A percentile compares a stretch with the other conserved stretches of the same genome.
phyloP scores from a whole-genome alignment of 2,113 vertebrate species.

The Pteruthius melanotis region DNA sequence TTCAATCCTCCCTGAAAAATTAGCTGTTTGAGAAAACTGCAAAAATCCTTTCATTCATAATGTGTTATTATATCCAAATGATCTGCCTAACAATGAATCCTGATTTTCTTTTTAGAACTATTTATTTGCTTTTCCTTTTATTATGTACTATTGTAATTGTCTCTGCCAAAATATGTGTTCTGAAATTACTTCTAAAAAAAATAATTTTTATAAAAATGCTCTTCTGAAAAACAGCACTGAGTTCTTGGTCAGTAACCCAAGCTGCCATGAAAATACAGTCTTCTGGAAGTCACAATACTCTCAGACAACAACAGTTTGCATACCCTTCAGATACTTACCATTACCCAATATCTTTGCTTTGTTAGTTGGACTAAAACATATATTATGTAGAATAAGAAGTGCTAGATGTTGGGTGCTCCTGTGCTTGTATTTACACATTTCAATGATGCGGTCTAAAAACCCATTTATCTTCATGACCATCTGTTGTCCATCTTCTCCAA shows the following conservation, averaged over 20 bases:
- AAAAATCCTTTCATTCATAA: neutral
- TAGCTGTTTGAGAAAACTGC: neutral
- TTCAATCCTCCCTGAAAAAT: neutral
- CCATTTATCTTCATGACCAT: slow-evolving; percentile 86
- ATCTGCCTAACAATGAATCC: neutral
- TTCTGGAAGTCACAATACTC: neutral
- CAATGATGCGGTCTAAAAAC: slow-evolving; percentile 82
- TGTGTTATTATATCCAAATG: neutral
- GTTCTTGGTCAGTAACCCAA: neutral
- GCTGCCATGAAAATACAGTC: neutral
- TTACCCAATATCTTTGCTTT: slow-evolving; percentile 88
- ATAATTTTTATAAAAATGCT: neutral
- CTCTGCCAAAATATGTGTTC: neutral
- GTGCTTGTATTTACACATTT: slow-evolving; percentile 79
- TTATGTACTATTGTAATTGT: neutral
- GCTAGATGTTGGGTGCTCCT: slow-evolving; percentile 58
- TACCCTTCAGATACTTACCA: slow-evolving; percentile 72
- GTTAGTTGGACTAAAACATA: slow-evolving; percentile 82
- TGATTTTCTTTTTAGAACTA: neutral
- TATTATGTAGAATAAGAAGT: slow-evolving; percentile 84
- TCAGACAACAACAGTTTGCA: neutral
- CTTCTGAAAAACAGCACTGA: neutral
- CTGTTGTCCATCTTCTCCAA: slow-evolving; percentile 88
- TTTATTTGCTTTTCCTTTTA: neutral
- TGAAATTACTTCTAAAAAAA: neutral